A percentile compares a stretch with the other conserved stretches of the same genome.
Evolutionary conservation across 2,113 vertebrate genomes (phyloP).

Genomic region (Bolborhynchus lineola): DNA sequence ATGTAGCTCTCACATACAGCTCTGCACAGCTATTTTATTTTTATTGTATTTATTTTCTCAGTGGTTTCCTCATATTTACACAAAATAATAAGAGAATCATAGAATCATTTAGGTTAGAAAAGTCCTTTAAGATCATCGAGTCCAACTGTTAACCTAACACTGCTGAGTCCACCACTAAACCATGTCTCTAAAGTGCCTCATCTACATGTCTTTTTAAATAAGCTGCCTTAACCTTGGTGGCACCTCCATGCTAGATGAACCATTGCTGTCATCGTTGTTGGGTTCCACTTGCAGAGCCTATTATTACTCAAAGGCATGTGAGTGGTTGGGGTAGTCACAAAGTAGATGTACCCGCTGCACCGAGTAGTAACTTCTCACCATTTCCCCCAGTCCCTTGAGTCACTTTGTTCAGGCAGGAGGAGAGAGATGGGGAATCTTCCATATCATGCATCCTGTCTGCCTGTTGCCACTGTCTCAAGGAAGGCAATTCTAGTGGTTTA

Average conservation of each 20-base stretch:
- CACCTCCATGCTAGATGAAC: not conserved
- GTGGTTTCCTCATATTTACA: not conserved
- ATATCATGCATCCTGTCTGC: not conserved
- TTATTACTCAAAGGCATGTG: not conserved
- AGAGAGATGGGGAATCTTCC: not conserved
- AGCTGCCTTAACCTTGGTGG: not conserved
- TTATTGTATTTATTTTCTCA: not conserved
- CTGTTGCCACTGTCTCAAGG: not conserved
- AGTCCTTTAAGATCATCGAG: not conserved
- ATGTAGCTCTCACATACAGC: not conserved
- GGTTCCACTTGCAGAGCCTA: not conserved
- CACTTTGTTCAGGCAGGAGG: not conserved
- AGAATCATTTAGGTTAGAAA: not conserved
- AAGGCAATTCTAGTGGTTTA: not conserved
- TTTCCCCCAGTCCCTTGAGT: not conserved
- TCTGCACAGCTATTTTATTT: not conserved
- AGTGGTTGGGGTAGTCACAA: not conserved
- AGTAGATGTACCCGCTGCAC: not conserved
- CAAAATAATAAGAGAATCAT: not conserved
- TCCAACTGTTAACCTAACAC: not conserved
- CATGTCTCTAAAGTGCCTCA: not conserved
- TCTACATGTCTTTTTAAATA: not conserved
- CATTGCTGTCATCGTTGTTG: not conserved
- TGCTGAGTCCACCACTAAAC: not conserved
- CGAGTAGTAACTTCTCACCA: not conserved